A percentile compares a stretch with the other conserved stretches of the same genome.
Evolutionary conservation across 2,113 vertebrate species (phyloP).

Genomic region (Ancistrus triradiatus): DNA sequence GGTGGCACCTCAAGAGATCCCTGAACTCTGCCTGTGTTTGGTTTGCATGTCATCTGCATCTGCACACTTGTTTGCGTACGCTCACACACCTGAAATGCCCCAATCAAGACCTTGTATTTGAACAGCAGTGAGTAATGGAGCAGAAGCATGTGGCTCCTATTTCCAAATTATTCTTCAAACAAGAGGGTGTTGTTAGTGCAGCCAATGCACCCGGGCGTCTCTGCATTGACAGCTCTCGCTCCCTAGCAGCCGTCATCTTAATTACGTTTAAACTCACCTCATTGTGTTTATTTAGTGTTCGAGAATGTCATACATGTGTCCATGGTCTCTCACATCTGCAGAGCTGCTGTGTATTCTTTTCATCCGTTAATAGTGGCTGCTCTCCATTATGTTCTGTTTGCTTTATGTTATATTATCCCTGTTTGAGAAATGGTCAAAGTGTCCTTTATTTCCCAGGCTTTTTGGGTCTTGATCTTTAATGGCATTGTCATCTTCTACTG

Average conservation of each 20-base stretch:
- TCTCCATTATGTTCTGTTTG: slow-evolving; percentile 60
- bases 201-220: slow-evolving; percentile 33
- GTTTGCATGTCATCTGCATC: too few relatives aligned
- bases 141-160: slow-evolving; percentile 65
- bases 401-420: slow-evolving; percentile 54
- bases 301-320: slow-evolving; percentile 58
- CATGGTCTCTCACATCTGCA: slow-evolving; percentile 45
- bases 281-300: slow-evolving; percentile 62
- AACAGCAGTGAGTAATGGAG: slow-evolving; percentile 59
- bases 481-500: not conserved
- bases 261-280: slow-evolving; percentile 7
- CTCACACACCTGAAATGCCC: slow-evolving; percentile 54
- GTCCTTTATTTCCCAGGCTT: not conserved
- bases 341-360: slow-evolving; percentile 52
- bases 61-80: not conserved
- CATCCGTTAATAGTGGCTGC: slow-evolving; percentile 49
- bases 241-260: slow-evolving; percentile 42
- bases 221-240: slow-evolving; percentile 40
- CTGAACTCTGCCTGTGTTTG: too few relatives aligned
- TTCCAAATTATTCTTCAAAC: slow-evolving; percentile 60
- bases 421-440: slow-evolving; percentile 16
- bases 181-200: slow-evolving; percentile 58
- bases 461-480: slow-evolving; percentile 13
- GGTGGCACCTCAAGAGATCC: too few relatives aligned
- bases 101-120: slow-evolving; percentile 60